These are phyloP conservation scores for Elmis aenea DNA, from an alignment of 2,888 invertebrate genomes.

Conservation along the genomic window DNA sequence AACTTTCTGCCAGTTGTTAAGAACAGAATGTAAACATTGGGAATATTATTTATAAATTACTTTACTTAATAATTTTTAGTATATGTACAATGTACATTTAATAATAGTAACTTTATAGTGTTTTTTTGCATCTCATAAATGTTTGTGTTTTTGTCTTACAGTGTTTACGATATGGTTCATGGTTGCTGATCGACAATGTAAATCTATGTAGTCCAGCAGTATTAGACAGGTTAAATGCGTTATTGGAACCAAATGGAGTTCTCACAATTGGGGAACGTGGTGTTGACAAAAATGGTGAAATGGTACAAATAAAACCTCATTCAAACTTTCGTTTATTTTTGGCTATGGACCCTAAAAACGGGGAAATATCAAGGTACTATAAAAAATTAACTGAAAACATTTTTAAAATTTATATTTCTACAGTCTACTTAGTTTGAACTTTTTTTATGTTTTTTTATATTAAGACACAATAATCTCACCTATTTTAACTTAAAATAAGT, in stretches of 20 bases:
- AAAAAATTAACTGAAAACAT: neutral
- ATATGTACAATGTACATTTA: too few relatives aligned
- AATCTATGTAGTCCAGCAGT: slow-evolving; percentile 96
- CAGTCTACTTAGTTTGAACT: too few relatives aligned
- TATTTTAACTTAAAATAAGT: too few relatives aligned
- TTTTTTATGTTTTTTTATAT: too few relatives aligned
- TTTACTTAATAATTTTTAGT: too few relatives aligned
- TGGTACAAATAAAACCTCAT: slow-evolving; percentile 76
- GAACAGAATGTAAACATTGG: too few relatives aligned
- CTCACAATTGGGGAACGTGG: slow-evolving; percentile 90
- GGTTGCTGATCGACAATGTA: slow-evolving; percentile 86
- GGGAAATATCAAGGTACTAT: slow-evolving; percentile 85
- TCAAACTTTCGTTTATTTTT: slow-evolving; percentile 89
- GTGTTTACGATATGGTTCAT: slow-evolving; percentile 76
- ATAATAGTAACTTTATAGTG: too few relatives aligned
- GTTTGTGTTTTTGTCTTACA: slow-evolving; percentile 34
- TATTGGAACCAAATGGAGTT: slow-evolving; percentile 89
- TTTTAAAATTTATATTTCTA: too few relatives aligned
- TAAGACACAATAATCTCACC: too few relatives aligned
- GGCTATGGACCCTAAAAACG: slow-evolving; percentile 90
- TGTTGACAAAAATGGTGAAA: slow-evolving; percentile 62
- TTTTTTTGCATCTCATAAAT: slow-evolving; percentile 1
- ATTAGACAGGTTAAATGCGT: slow-evolving; percentile 89
- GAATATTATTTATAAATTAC: too few relatives aligned
- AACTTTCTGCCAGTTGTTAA: too few relatives aligned